phyloP scores from a whole-genome alignment of 1,140 invertebrate species.

The Drosophila mayri region DNA sequence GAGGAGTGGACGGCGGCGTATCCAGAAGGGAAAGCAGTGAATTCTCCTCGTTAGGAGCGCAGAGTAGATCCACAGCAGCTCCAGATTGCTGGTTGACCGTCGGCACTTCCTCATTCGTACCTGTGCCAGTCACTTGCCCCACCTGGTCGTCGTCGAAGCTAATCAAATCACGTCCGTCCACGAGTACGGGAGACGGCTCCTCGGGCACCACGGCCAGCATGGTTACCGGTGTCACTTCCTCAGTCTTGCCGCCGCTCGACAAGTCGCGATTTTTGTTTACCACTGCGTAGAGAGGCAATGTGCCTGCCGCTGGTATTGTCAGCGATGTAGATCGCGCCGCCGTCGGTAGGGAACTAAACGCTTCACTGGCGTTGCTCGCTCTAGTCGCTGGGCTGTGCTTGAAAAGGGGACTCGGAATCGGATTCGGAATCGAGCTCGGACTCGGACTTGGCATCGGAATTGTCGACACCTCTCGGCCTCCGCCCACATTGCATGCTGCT shows the following conservation, averaged over 20 bases:
- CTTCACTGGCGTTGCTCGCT: constrained; percentile 32
- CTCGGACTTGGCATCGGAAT: constrained; percentile 25
- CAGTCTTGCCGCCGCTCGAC: constrained; percentile 38
- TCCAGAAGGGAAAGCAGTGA: constrained; percentile 40
- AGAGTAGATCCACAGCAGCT: constrained; percentile 60
- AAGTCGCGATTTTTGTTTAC: constrained; percentile 69
- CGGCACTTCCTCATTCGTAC: not conserved
- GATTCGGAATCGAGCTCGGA: constrained; percentile 1
- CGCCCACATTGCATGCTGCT: constrained; percentile 41
- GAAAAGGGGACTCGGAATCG: constrained; percentile 11
- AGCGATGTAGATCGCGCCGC: constrained; percentile 70
- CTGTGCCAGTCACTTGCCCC: not conserved
- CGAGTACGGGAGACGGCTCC: constrained; percentile 27
- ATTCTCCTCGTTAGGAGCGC: constrained; percentile 65
- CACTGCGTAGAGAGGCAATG: constrained; percentile 57
- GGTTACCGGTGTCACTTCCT: constrained; percentile 24
- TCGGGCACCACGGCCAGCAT: constrained; percentile 74
- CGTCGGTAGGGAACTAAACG: constrained; percentile 67
- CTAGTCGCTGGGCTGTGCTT: constrained; percentile 30
- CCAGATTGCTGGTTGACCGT: constrained; percentile 2
- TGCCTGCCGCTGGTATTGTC: constrained; percentile 11
- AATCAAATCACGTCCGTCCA: constrained; percentile 67
- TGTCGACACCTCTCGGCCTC: constrained; percentile 34
- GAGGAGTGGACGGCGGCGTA: constrained; percentile 55
- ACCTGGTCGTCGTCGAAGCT: constrained; percentile 76